Evolutionary conservation across 1,140 invertebrate species (phyloP), one percentile per base, ranked within the genome.

Genomic region (Xylocopa sonorina): DNA sequence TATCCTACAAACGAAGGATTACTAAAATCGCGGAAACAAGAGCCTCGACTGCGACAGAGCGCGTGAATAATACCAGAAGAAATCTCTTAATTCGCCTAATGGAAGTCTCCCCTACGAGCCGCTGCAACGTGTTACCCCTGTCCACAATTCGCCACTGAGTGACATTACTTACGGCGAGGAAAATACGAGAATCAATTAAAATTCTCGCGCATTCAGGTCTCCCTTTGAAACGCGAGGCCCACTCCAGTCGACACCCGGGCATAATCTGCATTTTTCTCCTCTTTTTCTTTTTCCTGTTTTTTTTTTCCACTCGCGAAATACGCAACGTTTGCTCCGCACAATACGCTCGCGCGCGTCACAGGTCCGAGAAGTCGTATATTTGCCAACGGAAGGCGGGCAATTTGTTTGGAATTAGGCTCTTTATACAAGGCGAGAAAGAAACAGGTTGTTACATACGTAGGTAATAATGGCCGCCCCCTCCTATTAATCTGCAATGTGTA

Each of bases 401-500:
- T 57, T 55, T 27, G 53, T 76, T n/a, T 27, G 12, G 43, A 41
- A 60, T 78, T 71, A 9, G 43, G 24, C 62, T 51, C 66, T 43
- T 71, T 51, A 43, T 51, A 9, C n/a, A n/a, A n/a, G 21, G 10
- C 21, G 6, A 60, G 9, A 50, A 58, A 50, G 46, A 57, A 57
- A 18, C 43, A n/a, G 41, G 43, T 48, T 46, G 46, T 78, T 71
- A 24, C 34, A 38, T n/a, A 51, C n/a, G n/a, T n/a, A n/a, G n/a
- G n/a, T n/a, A 14, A 76, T 76, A 78, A 71, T 71, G 71, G 38
- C 75, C 43, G 71, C 32, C 75, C 43, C 14, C 16, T 21, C 46
- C 55, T 50, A 60, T 78, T 78, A 78, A 78, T 78, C 75, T 41
- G 32, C 67, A 60, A 71, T 58, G 67, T 71, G 67, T 27, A 48